Percentiles rank a stretch among this genome's conserved stretches.
Conservation (phyloP, 2,113 vertebrate genomes). For the Orientallactaga bullata region DNA sequence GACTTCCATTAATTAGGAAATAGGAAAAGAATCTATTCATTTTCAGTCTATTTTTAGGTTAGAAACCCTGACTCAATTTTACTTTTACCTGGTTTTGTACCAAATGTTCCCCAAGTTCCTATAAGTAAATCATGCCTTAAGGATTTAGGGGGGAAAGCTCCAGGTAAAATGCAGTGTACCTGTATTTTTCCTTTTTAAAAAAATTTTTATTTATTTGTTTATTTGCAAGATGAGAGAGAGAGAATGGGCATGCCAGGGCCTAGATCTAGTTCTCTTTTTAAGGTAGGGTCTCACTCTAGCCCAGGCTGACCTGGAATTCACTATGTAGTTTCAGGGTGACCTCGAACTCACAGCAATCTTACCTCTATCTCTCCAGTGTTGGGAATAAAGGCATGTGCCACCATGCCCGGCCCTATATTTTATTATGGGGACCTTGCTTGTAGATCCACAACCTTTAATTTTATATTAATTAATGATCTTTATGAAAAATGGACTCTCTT, state of each 20-base stretch:
- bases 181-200: background rate
- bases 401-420: background rate
- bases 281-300: no score
- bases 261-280: no score
- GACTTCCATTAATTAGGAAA: slow-evolving; percentile 64
- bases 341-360: no score
- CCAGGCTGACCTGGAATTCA: no score
- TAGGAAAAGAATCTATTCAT: slow-evolving; percentile 41
- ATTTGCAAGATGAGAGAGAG: no score
- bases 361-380: no score
- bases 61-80: slow-evolving; percentile 27
- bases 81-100: slow-evolving; percentile 37
- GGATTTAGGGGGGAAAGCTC: background rate
- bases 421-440: slow-evolving; percentile 15
- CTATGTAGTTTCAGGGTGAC: no score
- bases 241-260: no score
- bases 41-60: slow-evolving; percentile 12
- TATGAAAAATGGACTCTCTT: slow-evolving; percentile 43
- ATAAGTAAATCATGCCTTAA: slow-evolving; percentile 31
- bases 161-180: background rate
- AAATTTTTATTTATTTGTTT: no score
- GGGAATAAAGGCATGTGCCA: no score
- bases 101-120: slow-evolving; percentile 37
- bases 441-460: slow-evolving; percentile 44
- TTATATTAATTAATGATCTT: slow-evolving; percentile 22